Base-by-base conservation (phyloP, 2,888 invertebrate species). In the Caenorhabditis auriculariae region DNA sequence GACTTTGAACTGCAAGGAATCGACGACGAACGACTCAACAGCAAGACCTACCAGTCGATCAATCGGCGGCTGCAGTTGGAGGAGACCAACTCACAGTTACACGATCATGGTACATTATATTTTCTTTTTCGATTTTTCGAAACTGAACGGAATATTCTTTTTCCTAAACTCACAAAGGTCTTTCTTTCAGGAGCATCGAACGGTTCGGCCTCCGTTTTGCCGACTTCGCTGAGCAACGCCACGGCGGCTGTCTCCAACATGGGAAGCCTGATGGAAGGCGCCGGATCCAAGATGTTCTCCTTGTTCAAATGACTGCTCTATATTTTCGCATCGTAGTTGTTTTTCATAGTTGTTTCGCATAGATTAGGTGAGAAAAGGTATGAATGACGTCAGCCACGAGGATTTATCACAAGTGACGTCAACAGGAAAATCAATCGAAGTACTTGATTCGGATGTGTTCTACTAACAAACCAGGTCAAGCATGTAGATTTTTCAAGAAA, bases 1-100 rank as follows among this genome's bases (percentile, higher is more conserved):
- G 96, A 98, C 85, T 98, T 96, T 85, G 96, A 96, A 86, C 88
- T 98, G 60, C 96, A 98, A 86, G 96, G 96, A 70, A 94, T 98
- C 42, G 91, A 93, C 84, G 95, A 96, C 82, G 94, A 95, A 83
- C 91, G 92, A 83, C 86, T 98, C 57, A 93, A 94, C 85, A 92
- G 91, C 64, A 94, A 94, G 86, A 88, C 88, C 74, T 96, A 96
- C 53, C 66, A 79, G 54, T 75, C 77, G 24, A 90, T 96, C 75
- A 89, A 90, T 56, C 89, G 90, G 75, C 88, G 98, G 76, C 91
- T 98, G 89, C 92, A 93, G 84, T 91, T 96, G 23, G 93, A 93
- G 83, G 94, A 95, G 85, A 76, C 81, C 7, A 81, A 80, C 54
- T 74, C 57, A n/a, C 56, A 61, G 43, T 54, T 61, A 27, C 56